Evolutionary conservation across 2,888 invertebrate species (phyloP).

Genomic region (Tupiocoris notatus): DNA sequence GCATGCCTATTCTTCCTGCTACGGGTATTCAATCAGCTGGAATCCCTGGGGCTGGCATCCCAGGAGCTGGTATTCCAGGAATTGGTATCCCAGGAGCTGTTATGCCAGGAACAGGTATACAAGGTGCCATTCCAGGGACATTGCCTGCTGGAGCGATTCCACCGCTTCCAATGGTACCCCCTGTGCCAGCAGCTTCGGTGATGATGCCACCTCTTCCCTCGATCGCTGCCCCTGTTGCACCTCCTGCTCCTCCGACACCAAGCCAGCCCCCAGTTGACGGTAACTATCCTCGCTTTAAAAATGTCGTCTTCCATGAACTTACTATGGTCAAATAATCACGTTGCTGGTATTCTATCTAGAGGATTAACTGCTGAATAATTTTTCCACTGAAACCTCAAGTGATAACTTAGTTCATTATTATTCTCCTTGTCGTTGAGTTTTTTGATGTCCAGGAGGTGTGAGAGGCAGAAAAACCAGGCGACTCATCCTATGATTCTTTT

Average conservation of each 20-base stretch:
- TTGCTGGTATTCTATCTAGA: too few relatives aligned
- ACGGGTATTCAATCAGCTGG: background rate
- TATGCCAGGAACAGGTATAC: background rate
- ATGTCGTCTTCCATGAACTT: too few relatives aligned
- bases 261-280: conserved; percentile 23
- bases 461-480: too few relatives aligned
- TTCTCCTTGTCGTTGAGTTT: too few relatives aligned
- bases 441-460: too few relatives aligned
- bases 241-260: conserved; percentile 25
- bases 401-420: too few relatives aligned
- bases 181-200: background rate
- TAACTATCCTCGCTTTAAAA: conserved; percentile 10
- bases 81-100: background rate
- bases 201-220: conserved; percentile 32
- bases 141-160: conserved; percentile 36
- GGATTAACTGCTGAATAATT: too few relatives aligned
- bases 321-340: too few relatives aligned
- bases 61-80: too few relatives aligned
- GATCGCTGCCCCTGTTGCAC: background rate
- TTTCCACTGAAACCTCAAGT: too few relatives aligned
- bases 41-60: too few relatives aligned
- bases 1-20: background rate
- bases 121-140: background rate
- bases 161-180: conserved; percentile 15
- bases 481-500: too few relatives aligned